These are phyloP conservation scores for Popillia japonica DNA, from an alignment of 1,140 invertebrate genomes.

Conservation along the genomic window DNA sequence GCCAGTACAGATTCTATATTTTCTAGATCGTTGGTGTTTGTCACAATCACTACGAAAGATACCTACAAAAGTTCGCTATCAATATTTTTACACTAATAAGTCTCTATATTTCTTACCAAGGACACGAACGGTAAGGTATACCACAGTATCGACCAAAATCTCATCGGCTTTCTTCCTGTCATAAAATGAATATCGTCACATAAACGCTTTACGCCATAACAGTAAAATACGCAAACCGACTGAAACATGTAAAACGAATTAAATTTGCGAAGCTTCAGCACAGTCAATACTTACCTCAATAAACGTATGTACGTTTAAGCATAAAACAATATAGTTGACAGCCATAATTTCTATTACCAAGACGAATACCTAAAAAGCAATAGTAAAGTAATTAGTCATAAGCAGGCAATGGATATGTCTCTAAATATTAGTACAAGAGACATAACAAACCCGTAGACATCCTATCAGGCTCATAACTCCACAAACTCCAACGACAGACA, in stretches of 20 bases:
- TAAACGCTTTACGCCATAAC: slow-evolving; percentile 37
- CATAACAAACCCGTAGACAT: neutral
- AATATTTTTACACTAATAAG: neutral
- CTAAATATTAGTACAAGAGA: no score
- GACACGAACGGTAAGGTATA: slow-evolving; percentile 28
- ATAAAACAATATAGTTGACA: slow-evolving; percentile 35
- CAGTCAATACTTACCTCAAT: slow-evolving; percentile 22
- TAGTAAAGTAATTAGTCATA: neutral
- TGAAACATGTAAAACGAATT: neutral
- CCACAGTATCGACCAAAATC: slow-evolving; percentile 36
- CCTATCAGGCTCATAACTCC: slow-evolving; percentile 37
- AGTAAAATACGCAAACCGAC: slow-evolving; percentile 35
- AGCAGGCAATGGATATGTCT: no score
- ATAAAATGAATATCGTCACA: slow-evolving; percentile 41
- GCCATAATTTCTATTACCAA: neutral
- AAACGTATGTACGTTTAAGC: slow-evolving; percentile 15
- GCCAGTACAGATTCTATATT: neutral
- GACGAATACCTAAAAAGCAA: slow-evolving; percentile 25
- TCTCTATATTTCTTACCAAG: slow-evolving; percentile 20
- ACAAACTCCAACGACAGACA: slow-evolving; percentile 35
- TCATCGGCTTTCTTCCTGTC: slow-evolving; percentile 38
- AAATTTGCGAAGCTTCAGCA: neutral
- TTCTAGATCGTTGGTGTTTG: neutral
- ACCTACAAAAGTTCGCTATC: slow-evolving; percentile 2
- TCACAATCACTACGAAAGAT: slow-evolving; percentile 19